Conservation (phyloP, 2,113 vertebrate species). For the Petroica traversi region DNA sequence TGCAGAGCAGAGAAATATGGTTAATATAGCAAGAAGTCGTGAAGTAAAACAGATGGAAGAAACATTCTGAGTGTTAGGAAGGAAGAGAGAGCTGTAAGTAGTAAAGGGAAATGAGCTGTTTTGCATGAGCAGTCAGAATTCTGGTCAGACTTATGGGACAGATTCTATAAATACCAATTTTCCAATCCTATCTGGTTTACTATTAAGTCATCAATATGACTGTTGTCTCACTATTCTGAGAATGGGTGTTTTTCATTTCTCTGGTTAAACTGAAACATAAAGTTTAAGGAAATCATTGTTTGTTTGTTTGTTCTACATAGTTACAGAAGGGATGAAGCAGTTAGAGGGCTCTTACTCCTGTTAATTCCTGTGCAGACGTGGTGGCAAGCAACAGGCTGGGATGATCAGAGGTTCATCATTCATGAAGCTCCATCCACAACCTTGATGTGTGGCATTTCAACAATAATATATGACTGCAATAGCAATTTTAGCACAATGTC, state of each 20-base stretch:
- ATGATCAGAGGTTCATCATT: background rate
- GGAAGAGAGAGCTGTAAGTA: background rate
- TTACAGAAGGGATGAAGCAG: background rate
- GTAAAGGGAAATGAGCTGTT: background rate
- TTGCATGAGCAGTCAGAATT: background rate
- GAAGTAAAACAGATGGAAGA: conserved; percentile 51
- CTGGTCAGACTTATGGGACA: background rate
- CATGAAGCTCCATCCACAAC: background rate
- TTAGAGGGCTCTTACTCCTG: background rate
- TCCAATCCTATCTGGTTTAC: background rate
- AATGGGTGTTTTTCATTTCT: background rate
- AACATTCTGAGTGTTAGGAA: background rate
- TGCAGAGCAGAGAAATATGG: background rate
- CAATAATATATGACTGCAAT: background rate
- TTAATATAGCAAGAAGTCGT: conserved; percentile 4
- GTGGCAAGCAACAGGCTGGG: background rate
- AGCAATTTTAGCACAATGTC: background rate
- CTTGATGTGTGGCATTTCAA: background rate
- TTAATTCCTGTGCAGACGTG: background rate
- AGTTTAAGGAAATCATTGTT: background rate
- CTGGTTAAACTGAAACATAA: background rate
- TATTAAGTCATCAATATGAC: background rate
- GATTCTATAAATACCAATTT: background rate
- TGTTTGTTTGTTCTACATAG: background rate
- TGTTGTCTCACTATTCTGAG: background rate